Evolutionary conservation across 1,140 invertebrate genomes (phyloP).

Genomic region (Andrena cerasifolii): DNA sequence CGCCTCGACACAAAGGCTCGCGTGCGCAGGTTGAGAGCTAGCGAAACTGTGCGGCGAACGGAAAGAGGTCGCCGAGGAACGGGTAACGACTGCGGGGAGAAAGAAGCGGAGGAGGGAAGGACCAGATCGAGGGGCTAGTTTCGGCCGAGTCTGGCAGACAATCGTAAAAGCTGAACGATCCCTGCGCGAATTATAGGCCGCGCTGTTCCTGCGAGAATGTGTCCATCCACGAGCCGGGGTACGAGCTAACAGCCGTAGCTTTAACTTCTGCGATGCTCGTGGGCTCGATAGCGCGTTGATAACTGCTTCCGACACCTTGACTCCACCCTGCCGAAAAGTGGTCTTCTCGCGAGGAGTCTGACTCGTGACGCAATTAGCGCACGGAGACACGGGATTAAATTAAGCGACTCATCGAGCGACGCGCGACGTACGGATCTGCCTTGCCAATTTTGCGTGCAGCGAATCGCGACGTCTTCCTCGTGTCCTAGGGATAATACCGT

Average conservation of each 20-base stretch:
- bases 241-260: too few species aligned
- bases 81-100: background rate
- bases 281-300: slow-evolving; percentile 5
- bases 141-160: slow-evolving; percentile 77
- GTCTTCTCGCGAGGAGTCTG: too few species aligned
- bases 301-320: too few species aligned
- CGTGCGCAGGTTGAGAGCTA: background rate
- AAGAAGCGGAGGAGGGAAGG: slow-evolving; percentile 5
- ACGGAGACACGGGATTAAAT: slow-evolving; percentile 67
- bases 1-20: background rate
- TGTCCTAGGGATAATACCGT: background rate
- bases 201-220: slow-evolving; percentile 66
- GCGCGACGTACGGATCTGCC: slow-evolving; percentile 58
- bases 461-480: slow-evolving; percentile 3
- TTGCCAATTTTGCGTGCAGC: slow-evolving; percentile 65
- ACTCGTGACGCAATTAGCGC: slow-evolving; percentile 10
- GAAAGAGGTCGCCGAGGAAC: background rate
- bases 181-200: slow-evolving; percentile 80
- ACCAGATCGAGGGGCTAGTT: slow-evolving; percentile 63
- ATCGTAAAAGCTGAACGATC: slow-evolving; percentile 80
- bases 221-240: slow-evolving; percentile 30
- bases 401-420: slow-evolving; percentile 67
- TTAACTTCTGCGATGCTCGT: too few species aligned
- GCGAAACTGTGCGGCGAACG: background rate
- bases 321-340: too few species aligned